Base-by-base conservation (phyloP, 2,888 invertebrate species). In the Drosophila yooni region DNA sequence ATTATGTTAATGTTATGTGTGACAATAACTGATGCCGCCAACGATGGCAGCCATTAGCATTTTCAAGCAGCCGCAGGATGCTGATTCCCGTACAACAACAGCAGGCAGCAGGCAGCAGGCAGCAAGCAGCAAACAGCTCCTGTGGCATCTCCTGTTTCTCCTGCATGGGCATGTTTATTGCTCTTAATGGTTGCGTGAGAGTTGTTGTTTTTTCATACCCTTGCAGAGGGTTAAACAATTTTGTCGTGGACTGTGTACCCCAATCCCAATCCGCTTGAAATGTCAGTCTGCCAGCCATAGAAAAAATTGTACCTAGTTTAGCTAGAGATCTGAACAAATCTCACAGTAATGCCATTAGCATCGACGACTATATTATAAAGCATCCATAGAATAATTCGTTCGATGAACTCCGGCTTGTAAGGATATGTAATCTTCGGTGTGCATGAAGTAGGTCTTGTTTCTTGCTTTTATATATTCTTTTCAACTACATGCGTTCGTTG, bases 1-100 rank as follows among this genome's bases (percentile, higher is more conserved):
- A 92, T 91, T 89, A 92, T 91, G 92, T 91, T 92, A 92, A 91
- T 92, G 90, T 88, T 82, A 82, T 91, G 91, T 91, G 91, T 75
- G 87, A 83, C 82, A 89, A 77, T 81, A 84, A 79, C 75, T 73
- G 74, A 77, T 72, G 74, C 74, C 74, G 70, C 70, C 73, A 52
- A 64, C 69, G 69, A 58, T 65, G 76, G 53, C 77, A 74, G 63
- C 72, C 90, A 91, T 89, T 89, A 89, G 90, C 91, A 89, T 84
- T 86, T 83, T 69, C 74, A 68, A 74, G 73, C 70, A 77, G 70
- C 58, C 51, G 53, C 29, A 46, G 8, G 46, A 46, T 46, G 50
- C 27, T 29, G 50, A 18, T 27, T 27, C 25, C 38, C 25, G 2
- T 15, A 34, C 38, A 29, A 11, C 33, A 34, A 25, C 18, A 18